Conservation (phyloP, 2,888 invertebrate genomes). For the Hypomecis atomaria region DNA sequence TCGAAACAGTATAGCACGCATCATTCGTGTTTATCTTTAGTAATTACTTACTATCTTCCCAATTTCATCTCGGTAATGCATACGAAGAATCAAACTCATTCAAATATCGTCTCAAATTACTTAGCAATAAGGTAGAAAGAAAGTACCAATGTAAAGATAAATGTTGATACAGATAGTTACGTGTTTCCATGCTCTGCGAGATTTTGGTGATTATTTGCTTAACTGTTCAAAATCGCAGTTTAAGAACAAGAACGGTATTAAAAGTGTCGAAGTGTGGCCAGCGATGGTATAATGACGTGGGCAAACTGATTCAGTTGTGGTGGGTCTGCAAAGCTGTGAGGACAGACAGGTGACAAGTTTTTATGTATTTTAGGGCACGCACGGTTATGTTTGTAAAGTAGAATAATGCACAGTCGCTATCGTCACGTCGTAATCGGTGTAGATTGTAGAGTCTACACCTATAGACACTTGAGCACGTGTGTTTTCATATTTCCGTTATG, state of each 20-base stretch:
- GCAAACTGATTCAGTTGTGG: slow-evolving; percentile 59
- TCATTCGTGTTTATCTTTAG: slow-evolving; percentile 40
- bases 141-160: slow-evolving; percentile 8
- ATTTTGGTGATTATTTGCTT: slow-evolving; percentile 64
- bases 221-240: slow-evolving; percentile 69
- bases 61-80: slow-evolving; percentile 16
- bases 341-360: slow-evolving; percentile 9
- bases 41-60: slow-evolving; percentile 28
- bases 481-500: too few relatives aligned
- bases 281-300: slow-evolving; percentile 58
- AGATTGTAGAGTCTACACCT: too few relatives aligned
- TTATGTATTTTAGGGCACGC: background rate
- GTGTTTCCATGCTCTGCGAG: slow-evolving; percentile 56
- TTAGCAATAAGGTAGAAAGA: slow-evolving; percentile 21
- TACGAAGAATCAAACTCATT: slow-evolving; percentile 13
- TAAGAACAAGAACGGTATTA: slow-evolving; percentile 68
- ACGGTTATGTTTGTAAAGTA: background rate
- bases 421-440: too few relatives aligned
- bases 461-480: too few relatives aligned
- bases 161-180: slow-evolving; percentile 12
- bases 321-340: slow-evolving; percentile 40
- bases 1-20: slow-evolving; percentile 48
- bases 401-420: too few relatives aligned
- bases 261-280: slow-evolving; percentile 64
- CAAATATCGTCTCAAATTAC: slow-evolving; percentile 15